Evolutionary conservation across 2,888 invertebrate species (phyloP).

Genomic region (Hemaris fuciformis): DNA sequence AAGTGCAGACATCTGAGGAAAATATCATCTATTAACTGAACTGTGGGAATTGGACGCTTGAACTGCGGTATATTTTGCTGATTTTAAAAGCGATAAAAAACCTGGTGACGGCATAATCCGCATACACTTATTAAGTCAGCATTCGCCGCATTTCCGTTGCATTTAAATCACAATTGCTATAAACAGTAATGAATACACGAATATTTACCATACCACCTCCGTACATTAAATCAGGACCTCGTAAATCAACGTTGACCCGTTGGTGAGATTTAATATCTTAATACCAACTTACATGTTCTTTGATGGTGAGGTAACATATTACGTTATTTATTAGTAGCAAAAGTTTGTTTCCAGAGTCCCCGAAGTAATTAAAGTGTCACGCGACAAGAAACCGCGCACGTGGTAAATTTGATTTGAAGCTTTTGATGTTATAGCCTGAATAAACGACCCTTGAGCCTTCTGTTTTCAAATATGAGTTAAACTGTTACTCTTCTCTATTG

Average conservation of each 20-base stretch:
- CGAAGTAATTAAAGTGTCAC: constrained; percentile 7
- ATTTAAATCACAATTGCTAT: not conserved
- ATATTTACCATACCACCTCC: no score
- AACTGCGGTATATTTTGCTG: not conserved
- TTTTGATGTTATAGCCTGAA: not conserved
- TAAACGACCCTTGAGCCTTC: not conserved
- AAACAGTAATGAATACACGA: not conserved
- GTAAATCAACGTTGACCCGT: constrained; percentile 7
- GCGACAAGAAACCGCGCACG: no score
- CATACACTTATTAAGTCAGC: not conserved
- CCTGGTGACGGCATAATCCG: no score
- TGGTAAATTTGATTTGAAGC: not conserved
- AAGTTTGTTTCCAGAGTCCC: not conserved
- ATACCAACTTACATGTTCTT: constrained; percentile 1
- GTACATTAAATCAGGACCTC: not conserved
- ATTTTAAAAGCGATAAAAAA: not conserved
- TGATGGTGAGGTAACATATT: not conserved
- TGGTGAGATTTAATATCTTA: constrained; percentile 8
- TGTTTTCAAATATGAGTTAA: not conserved
- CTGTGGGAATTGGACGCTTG: no score
- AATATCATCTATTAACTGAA: no score
- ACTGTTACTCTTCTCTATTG: not conserved
- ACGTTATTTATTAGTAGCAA: constrained; percentile 1
- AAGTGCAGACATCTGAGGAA: no score
- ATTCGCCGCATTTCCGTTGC: not conserved